Base-by-base conservation (phyloP, 1,140 invertebrate genomes). In the Meloidogyne hapla region DNA sequence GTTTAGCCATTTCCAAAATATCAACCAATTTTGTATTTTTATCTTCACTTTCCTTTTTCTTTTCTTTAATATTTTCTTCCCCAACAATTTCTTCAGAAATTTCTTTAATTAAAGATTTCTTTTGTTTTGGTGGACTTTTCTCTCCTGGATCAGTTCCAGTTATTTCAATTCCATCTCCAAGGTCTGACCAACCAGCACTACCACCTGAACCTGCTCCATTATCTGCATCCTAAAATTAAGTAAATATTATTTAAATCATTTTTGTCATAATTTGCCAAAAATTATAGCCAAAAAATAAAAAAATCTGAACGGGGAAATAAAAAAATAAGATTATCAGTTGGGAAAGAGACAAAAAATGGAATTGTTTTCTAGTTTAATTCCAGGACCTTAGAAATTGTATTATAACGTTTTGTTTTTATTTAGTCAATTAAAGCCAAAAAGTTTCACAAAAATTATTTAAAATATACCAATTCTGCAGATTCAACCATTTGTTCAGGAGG, bases 161-260 rank as follows among this genome's bases (percentile, higher is more conserved):
- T 15, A 67, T 45, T 76, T 63, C 75, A 13, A 25, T 68, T 23
- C 66, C 74, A 63, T 77, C 76, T 0, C 78, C 77, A 23, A 78
- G 25, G 23, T 78, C 77, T 25, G 77, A 78, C 77, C 77, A 78
- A 15, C 76, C 77, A 18, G 33, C 77, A 71, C 77, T 79, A n/a
- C 75, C 75, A 28, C 76, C 77, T 18, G 75, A 76, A 42, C 76
- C 77, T 10, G 63, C 56, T 5, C 75, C 76, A 69, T 77, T 77
- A 10, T 78, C 77, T 5, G n/a, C 74, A 25, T 79, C 56, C 77
- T 77, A n/a, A 71, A 71, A 72, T 38, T 65, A 65, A 33, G 1
- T 64, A 13, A 25, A 65, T 33, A 26, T 12, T 64, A 23, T 63
- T 63, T 10, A 23, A 1, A 23, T 26, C 12, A 63, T 63, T 26